phyloP scores from a whole-genome alignment of 2,888 invertebrate species.

The Galerucella nymphaeae region DNA sequence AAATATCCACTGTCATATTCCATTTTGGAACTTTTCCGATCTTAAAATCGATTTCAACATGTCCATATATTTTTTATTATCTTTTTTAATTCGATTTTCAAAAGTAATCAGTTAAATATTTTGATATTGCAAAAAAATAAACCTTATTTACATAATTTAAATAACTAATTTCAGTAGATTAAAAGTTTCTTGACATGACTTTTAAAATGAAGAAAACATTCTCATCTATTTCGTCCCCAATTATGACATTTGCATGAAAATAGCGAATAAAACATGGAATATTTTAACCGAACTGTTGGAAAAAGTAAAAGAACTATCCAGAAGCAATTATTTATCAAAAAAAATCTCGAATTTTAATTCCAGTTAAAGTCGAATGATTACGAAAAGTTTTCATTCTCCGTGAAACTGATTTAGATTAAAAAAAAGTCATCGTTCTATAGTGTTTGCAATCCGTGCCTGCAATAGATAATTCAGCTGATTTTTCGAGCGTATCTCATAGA shows the following conservation, averaged over 20 bases:
- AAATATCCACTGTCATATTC: too few relatives aligned
- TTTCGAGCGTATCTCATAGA: conserved; percentile 40
- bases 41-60: too few relatives aligned
- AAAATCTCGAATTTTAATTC: conserved; percentile 1
- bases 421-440: conserved; percentile 33
- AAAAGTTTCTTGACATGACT: too few relatives aligned
- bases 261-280: not conserved
- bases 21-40: too few relatives aligned
- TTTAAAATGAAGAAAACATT: too few relatives aligned
- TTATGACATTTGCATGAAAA: not conserved
- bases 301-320: not conserved
- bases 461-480: conserved; percentile 42
- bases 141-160: too few relatives aligned
- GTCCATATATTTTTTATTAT: too few relatives aligned
- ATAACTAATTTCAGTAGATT: too few relatives aligned
- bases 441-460: conserved; percentile 35
- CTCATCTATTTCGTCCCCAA: not conserved
- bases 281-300: not conserved
- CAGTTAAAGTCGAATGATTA: conserved; percentile 9
- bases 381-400: conserved; percentile 38
- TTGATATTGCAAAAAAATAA: too few relatives aligned
- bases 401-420: conserved; percentile 38
- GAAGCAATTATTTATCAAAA: conserved; percentile 8
- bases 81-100: too few relatives aligned
- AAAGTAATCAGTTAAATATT: too few relatives aligned